Base-by-base conservation (phyloP, 2,113 vertebrate genomes). In the Chionomys nivalis region DNA sequence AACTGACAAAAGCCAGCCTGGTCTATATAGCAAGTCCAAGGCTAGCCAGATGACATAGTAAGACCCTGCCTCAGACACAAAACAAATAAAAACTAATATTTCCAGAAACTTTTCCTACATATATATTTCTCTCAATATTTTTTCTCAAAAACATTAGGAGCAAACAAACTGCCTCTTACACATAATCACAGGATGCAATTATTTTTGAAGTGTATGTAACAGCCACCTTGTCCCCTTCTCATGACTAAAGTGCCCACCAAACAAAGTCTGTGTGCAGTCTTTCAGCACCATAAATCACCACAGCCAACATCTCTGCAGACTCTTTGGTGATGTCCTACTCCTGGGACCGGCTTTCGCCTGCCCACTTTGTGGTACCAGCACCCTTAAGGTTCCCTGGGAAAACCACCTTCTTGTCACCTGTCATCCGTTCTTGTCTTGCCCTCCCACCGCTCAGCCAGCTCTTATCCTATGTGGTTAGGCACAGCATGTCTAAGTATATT, bases 101-200 rank as follows among this genome's bases (percentile, higher is more conserved):
- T 75, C 19, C 42, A 83, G 36, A 42, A 9, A 77, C 49, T 72
- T 92, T 87, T 88, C 13, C 21, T 66, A 78, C 39, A 92, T 61
- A 88, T 19, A 65, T 42, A 44, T 47, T 36, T 26, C 58, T 21
- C 78, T 66, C 61, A 68, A 13, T 33, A 68, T 68, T 68, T 68
- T 68, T 68, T 68, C 66, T 33, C 28, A 33, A 65, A 81, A 88
- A 91, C 78, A 93, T 78, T 31, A 85, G 70, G 36, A 89, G 63
- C 88, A 93, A 39, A 81, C 21, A 77, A 36, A 58, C 55, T 82
- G 89, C 75, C 72, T 85, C 90, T 68, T 68, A 92, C 28, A 91
- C 79, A 47, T 93, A 95, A 79, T n/a, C 90, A 93, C 44, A 86
- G 77, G 82, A 89, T 63, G 28, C 66, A 94, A 93, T 90, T 49